These are phyloP conservation scores for Saccostrea glomerata DNA, from an alignment of 1,140 invertebrate genomes.

Conservation along the genomic window DNA sequence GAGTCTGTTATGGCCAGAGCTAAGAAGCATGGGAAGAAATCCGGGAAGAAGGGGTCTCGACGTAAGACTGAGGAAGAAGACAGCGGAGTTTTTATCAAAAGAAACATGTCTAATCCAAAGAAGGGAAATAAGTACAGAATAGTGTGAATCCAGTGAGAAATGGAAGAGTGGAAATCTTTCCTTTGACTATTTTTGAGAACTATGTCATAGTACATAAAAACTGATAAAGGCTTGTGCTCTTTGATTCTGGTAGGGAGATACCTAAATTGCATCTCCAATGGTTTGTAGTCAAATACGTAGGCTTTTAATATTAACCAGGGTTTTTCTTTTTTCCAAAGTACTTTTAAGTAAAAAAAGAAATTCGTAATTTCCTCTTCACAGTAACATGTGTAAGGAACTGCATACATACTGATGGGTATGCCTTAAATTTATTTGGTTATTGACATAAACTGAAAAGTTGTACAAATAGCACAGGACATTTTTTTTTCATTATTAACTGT, in stretches of 20 bases:
- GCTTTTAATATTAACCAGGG: conserved; percentile 6
- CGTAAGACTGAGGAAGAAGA: conserved; percentile 67
- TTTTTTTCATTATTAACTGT: background rate
- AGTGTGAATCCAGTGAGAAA: background rate
- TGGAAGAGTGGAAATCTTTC: background rate
- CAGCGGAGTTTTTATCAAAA: conserved; percentile 68
- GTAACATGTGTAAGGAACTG: background rate
- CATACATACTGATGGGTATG: background rate
- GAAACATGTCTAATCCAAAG: conserved; percentile 64
- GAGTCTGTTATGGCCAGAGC: conserved; percentile 15
- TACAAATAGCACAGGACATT: background rate
- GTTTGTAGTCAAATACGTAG: conserved; percentile 3
- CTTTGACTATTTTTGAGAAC: background rate
- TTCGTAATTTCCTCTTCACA: background rate
- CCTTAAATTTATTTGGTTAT: background rate
- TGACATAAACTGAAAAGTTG: background rate
- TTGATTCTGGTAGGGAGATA: background rate
- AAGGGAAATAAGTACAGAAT: conserved; percentile 49
- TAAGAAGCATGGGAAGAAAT: conserved; percentile 50
- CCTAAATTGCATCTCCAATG: background rate
- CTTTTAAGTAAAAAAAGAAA: background rate
- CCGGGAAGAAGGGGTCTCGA: conserved; percentile 33
- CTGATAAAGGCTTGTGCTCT: background rate
- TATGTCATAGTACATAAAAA: background rate
- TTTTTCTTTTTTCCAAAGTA: background rate